Percentiles rank a stretch among this genome's conserved stretches.
Evolutionary conservation across 2,888 invertebrate genomes (phyloP).

Genomic region (Orthosia cruda): DNA sequence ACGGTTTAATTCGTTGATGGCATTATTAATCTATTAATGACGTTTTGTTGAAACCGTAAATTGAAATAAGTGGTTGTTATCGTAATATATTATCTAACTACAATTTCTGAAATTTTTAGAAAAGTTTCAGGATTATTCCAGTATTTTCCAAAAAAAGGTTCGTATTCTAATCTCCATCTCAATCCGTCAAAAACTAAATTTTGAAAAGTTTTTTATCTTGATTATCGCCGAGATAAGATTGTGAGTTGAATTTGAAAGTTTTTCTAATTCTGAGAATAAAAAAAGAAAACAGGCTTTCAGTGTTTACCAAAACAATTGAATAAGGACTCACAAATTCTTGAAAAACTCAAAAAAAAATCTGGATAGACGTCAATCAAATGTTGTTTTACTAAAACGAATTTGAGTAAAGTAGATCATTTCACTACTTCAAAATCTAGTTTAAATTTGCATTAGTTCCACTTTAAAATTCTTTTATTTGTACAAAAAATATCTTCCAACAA

Average conservation of each 20-base stretch:
- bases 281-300: too few relatives aligned
- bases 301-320: too few relatives aligned
- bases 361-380: background rate
- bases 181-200: too few relatives aligned
- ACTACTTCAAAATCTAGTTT: conserved; percentile 11
- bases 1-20: conserved; percentile 38
- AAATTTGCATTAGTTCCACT: background rate
- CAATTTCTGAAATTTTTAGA: too few relatives aligned
- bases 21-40: conserved; percentile 33
- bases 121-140: too few relatives aligned
- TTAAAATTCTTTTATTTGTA: background rate
- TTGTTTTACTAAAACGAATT: conserved; percentile 19
- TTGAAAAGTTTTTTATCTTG: too few relatives aligned
- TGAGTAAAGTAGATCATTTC: conserved; percentile 17
- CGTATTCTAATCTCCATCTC: too few relatives aligned
- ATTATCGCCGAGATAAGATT: background rate
- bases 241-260: background rate
- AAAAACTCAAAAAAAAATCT: background rate
- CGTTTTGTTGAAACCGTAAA: conserved; percentile 32
- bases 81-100: conserved; percentile 4
- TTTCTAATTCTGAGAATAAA: background rate
- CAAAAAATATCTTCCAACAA: background rate
- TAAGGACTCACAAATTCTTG: background rate
- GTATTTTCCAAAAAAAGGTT: too few relatives aligned
- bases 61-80: conserved; percentile 22